Percentiles rank a stretch among this genome's conserved stretches.
These are phyloP conservation scores for Urophycis tenuis DNA, from an alignment of 2,797 vertebrate species.

Conservation along the genomic window DNA sequence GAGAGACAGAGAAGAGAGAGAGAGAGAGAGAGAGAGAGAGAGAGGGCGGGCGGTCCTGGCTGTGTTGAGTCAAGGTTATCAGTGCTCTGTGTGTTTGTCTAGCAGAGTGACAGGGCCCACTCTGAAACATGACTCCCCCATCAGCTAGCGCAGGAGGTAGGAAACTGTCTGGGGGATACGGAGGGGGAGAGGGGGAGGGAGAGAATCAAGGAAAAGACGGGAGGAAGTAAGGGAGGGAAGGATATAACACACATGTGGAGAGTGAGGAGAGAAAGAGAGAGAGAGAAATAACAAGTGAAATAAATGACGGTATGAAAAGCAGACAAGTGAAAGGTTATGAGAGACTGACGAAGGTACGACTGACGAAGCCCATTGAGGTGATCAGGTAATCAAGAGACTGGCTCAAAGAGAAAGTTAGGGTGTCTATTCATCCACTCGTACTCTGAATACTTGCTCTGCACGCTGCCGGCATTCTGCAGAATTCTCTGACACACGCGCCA, in stretches of 20 bases:
- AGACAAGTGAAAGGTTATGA: neutral
- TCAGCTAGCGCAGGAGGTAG: conserved; percentile 25
- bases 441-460: neutral
- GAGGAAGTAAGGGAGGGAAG: too few relatives aligned
- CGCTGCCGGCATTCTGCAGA: neutral
- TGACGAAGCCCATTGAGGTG: neutral
- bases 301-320: too few relatives aligned
- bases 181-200: neutral
- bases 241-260: too few relatives aligned
- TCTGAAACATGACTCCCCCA: conserved; percentile 47
- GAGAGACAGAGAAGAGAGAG: too few relatives aligned
- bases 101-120: conserved; percentile 37
- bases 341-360: neutral
- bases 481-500: too few relatives aligned
- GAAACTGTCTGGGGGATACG: neutral
- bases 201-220: too few relatives aligned
- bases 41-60: too few relatives aligned
- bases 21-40: conserved; percentile 26
- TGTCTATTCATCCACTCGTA: conserved; percentile 25
- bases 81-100: conserved; percentile 47
- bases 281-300: too few relatives aligned
- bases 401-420: neutral
- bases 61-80: conserved; percentile 56
- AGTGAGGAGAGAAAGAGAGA: too few relatives aligned
- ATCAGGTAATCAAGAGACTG: neutral